Base-by-base conservation (phyloP, 2,113 vertebrate species). In the Oophaga pumilio region DNA sequence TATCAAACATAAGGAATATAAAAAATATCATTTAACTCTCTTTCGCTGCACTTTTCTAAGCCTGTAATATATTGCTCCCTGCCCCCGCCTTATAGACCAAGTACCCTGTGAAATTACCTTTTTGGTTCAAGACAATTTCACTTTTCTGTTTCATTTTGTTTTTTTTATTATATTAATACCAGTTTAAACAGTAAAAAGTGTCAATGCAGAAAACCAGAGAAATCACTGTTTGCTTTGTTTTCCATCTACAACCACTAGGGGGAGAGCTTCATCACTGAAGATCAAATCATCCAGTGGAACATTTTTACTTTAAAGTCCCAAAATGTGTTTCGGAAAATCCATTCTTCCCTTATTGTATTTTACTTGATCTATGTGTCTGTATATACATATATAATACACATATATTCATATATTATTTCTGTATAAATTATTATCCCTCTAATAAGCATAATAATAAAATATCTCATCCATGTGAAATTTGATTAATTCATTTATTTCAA, bases 201-300 rank as follows among this genome's bases (percentile, higher is more conserved):
- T 9, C n/a, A 68, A 24, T 68, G 17, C 22, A 6, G 60, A 68
- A 68, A 68, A 68, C 10, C n/a, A 24, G 64, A 26, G n/a, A 68
- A 68, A 68, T 12, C 9, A 56, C 9, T 24, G 64, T 68, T 68
- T 66, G 62, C 62, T 68, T 43, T 68, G 5, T 74, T 50, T 74
- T 22, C 71, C 71, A 20, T 52, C 8, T 74, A 76, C 71, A 83
- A 43, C 86, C 86, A 83, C 86, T 82, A 87, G 86, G 79, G 79
- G 86, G 86, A 87, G 86, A 76, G 74, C 69, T 82, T 13, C 60
- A 33, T 60, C 79, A 87, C 59, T 53, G 28, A 76, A 59, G 56
- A 60, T 62, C 20, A 43, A 60, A 60, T 57, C 22, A 56, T 57
- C 17, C 50, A 59, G 22, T 1, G 43, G 13, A 53, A 82, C 9